Conservation (phyloP, 1,140 invertebrate genomes). For the Lepeophtheirus salmonis region DNA sequence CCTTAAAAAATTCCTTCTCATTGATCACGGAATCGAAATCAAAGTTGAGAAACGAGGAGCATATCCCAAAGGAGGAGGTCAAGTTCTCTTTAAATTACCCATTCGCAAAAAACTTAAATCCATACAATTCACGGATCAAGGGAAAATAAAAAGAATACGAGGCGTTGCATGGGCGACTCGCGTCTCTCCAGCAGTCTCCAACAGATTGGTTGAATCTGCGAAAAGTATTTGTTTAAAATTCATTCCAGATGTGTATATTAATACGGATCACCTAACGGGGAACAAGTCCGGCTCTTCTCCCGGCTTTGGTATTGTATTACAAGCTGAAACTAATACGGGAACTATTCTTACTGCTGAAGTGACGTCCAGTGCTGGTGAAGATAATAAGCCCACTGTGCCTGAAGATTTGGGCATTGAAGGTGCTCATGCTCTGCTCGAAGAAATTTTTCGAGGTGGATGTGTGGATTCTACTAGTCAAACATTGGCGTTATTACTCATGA, state of each 20-base stretch:
- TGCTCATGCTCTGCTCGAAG: constrained; percentile 58
- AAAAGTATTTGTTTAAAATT: constrained; percentile 78
- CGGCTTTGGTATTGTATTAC: constrained; percentile 44
- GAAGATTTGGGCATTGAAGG: constrained; percentile 76
- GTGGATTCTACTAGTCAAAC: constrained; percentile 73
- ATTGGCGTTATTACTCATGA: constrained; percentile 69
- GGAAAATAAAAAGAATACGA: constrained; percentile 81
- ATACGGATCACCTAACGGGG: constrained; percentile 73
- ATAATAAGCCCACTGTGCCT: constrained; percentile 35
- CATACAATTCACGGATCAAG: constrained; percentile 37
- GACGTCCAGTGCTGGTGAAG: constrained; percentile 31
- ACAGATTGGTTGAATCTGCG: constrained; percentile 74
- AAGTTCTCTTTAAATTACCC: constrained; percentile 71
- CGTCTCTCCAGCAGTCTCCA: constrained; percentile 73
- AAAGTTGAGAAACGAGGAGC: constrained; percentile 66
- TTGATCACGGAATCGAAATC: constrained; percentile 68
- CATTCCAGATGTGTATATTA: constrained; percentile 84
- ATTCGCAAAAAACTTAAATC: constrained; percentile 43
- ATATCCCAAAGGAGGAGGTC: constrained; percentile 69
- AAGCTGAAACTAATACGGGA: constrained; percentile 78
- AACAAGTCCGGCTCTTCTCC: constrained; percentile 64
- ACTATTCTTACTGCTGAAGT: constrained; percentile 42
- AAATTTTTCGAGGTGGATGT: constrained; percentile 80
- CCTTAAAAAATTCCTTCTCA: constrained; percentile 59
- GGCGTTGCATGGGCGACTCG: constrained; percentile 68